Conservation (phyloP, 2,113 vertebrate genomes). For the Peromyscus polionotus region DNA sequence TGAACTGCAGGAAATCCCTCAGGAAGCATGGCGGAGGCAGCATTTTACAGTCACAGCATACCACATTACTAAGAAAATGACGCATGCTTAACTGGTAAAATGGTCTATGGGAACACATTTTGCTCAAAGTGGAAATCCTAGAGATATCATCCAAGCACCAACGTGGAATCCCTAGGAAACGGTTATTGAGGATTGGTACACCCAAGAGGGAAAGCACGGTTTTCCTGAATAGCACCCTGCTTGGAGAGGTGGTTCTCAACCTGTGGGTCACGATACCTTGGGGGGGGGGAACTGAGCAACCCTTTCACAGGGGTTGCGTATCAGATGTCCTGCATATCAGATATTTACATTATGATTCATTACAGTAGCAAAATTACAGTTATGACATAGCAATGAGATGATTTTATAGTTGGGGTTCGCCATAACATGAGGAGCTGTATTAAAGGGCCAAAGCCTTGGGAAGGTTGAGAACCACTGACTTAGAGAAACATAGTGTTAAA, state of each 20-base stretch:
- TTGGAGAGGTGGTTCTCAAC: neutral
- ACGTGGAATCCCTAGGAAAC: constrained; percentile 57
- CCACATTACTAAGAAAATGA: constrained; percentile 46
- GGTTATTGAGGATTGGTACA: neutral
- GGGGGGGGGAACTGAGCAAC: neutral
- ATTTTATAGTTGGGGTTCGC: neutral
- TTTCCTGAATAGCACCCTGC: neutral
- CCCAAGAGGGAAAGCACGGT: neutral
- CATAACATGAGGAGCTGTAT: neutral
- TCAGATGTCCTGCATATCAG: neutral
- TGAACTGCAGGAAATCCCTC: neutral
- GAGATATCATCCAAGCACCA: neutral
- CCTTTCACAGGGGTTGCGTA: neutral
- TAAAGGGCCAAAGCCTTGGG: neutral
- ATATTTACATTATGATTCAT: neutral
- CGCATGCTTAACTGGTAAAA: constrained; percentile 15
- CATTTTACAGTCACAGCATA: neutral
- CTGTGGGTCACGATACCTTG: neutral
- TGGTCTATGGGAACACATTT: constrained; percentile 39
- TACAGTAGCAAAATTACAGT: neutral
- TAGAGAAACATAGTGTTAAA: neutral
- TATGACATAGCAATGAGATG: neutral
- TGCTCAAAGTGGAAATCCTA: constrained; percentile 58
- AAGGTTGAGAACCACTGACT: neutral
- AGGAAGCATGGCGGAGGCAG: neutral